These are phyloP conservation scores for Glossosoma conforme DNA, from an alignment of 1,140 invertebrate species.

Conservation along the genomic window DNA sequence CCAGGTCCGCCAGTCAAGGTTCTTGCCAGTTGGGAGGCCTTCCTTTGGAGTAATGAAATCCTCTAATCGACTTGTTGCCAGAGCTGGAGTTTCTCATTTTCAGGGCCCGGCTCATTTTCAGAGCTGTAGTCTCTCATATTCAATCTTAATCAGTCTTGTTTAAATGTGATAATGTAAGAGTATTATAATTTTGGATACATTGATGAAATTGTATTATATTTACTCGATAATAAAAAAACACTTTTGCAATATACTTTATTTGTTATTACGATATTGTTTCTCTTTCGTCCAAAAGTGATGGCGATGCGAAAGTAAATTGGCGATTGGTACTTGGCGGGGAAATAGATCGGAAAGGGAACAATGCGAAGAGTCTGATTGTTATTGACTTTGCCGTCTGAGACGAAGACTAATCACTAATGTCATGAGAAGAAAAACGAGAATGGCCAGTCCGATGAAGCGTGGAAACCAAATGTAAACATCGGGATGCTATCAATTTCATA, in stretches of 20 bases:
- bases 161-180: too few species aligned
- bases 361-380: conserved; percentile 22
- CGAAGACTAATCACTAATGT: conserved; percentile 13
- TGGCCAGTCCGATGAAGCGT: conserved; percentile 1
- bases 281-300: conserved; percentile 29
- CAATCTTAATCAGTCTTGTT: too few species aligned
- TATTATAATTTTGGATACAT: too few species aligned
- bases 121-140: too few species aligned
- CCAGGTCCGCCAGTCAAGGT: too few species aligned
- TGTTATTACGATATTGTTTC: too few species aligned
- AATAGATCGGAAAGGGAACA: conserved; percentile 31
- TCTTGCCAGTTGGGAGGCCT: too few species aligned
- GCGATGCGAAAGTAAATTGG: conserved; percentile 31
- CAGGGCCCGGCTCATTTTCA: too few species aligned
- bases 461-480: conserved; percentile 9
- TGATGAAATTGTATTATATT: neutral
- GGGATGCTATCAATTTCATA: neutral
- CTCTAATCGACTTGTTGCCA: too few species aligned
- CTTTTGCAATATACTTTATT: neutral
- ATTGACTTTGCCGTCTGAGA: conserved; percentile 26
- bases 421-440: conserved; percentile 7
- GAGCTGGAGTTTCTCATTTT: too few species aligned
- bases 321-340: conserved; percentile 24
- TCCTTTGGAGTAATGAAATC: too few species aligned
- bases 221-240: neutral